Conservation (phyloP, 2,113 vertebrate genomes). For the Actenoides hombroni region DNA sequence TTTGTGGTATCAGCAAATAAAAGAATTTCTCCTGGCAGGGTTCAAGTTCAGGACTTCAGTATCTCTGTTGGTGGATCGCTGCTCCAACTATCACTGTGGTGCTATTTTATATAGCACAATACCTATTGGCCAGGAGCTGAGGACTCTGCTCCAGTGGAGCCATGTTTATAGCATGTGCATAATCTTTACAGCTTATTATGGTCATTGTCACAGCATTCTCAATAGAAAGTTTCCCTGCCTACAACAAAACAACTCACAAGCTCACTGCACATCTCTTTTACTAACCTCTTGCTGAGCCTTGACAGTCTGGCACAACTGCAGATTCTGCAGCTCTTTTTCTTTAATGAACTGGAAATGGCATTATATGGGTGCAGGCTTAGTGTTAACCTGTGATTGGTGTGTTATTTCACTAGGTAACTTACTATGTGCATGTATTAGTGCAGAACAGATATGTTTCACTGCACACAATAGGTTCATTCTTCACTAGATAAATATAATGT, state of each 20-base stretch:
- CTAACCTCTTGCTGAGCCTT: not conserved
- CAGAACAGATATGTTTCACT: conserved; percentile 31
- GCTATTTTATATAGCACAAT: not conserved
- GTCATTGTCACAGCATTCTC: not conserved
- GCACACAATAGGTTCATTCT: conserved; percentile 40
- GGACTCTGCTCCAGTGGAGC: not conserved
- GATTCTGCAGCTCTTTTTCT: conserved; percentile 2
- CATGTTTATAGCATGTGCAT: not conserved
- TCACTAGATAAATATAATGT: conserved; percentile 28
- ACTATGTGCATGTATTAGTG: not conserved
- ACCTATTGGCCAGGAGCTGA: not conserved
- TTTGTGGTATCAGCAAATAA: conserved; percentile 7
- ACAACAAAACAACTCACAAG: not conserved
- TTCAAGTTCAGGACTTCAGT: not conserved
- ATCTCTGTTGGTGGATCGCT: not conserved
- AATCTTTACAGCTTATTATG: not conserved
- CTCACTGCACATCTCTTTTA: not conserved
- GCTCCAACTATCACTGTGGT: not conserved
- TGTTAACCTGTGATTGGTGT: conserved; percentile 40
- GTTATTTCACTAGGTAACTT: conserved; percentile 34
- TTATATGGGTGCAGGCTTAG: not conserved
- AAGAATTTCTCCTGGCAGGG: not conserved
- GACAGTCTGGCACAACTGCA: not conserved
- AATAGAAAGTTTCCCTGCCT: not conserved
- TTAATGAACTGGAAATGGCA: conserved; percentile 32